Evolutionary conservation across 2,797 vertebrate species (phyloP).

Genomic region (Oreochromis mossambicus): DNA sequence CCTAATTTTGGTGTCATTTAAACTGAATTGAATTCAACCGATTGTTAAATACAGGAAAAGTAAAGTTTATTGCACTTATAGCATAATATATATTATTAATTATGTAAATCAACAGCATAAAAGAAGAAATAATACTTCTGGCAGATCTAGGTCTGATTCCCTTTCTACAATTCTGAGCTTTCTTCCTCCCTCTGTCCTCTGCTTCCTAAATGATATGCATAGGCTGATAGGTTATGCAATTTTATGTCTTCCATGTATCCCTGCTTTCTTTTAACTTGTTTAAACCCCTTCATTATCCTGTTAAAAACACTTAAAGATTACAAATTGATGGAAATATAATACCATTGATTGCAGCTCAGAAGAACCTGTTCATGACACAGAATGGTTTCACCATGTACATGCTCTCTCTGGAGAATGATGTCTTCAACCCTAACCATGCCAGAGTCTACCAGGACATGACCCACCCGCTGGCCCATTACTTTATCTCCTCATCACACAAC

Average conservation of each 20-base stretch:
- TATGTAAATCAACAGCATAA: background rate
- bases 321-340: background rate
- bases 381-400: conserved; percentile 97
- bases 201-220: background rate
- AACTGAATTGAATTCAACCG: background rate
- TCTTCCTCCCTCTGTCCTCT: background rate
- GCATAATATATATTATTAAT: background rate
- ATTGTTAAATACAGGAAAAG: background rate
- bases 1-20: background rate
- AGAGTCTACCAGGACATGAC: conserved; percentile 89
- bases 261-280: background rate
- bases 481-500: conserved; percentile 85
- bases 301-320: background rate
- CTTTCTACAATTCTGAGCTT: background rate
- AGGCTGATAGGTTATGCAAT: background rate
- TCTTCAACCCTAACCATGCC: conserved; percentile 82
- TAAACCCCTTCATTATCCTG: background rate
- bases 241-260: background rate
- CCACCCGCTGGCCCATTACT: conserved; percentile 88
- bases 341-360: conserved; percentile 65
- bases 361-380: conserved; percentile 85
- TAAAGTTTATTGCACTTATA: background rate
- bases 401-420: conserved; percentile 85
- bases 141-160: background rate
- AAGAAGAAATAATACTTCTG: background rate